A percentile compares a stretch with the other conserved stretches of the same genome.
Evolutionary conservation across 23 tunicate species (phyloP).

Genomic region (Halocynthia roretzi): DNA sequence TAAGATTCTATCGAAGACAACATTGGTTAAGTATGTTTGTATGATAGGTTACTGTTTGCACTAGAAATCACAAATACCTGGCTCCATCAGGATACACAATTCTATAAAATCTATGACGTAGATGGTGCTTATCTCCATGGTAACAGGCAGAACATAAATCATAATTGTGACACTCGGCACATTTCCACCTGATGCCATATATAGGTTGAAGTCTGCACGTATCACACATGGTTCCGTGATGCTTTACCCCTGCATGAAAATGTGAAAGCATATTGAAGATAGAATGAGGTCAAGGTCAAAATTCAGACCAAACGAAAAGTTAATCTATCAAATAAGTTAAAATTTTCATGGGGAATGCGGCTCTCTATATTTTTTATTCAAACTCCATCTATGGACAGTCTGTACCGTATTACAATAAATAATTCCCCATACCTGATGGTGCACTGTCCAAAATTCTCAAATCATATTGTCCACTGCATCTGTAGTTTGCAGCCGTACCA

Average conservation of each 20-base stretch:
- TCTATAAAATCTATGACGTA: slow-evolving; percentile 84
- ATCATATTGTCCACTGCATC: slow-evolving; percentile 95
- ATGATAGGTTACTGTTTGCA: not conserved
- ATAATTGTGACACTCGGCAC: slow-evolving; percentile 97
- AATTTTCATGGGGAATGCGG: not conserved
- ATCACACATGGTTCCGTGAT: slow-evolving; percentile 96
- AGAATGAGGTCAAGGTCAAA: too few species aligned
- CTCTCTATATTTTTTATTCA: not conserved
- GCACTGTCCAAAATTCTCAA: slow-evolving; percentile 91
- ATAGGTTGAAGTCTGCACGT: slow-evolving; percentile 97
- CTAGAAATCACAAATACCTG: slow-evolving; percentile 25
- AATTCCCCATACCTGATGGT: slow-evolving; percentile 59
- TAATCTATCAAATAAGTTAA: not conserved
- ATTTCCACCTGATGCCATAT: slow-evolving; percentile 98
- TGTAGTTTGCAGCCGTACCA: slow-evolving; percentile 98
- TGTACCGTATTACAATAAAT: not conserved
- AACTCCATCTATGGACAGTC: not conserved
- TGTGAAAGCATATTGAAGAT: too few species aligned
- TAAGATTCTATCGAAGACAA: slow-evolving; percentile 35
- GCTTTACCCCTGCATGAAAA: slow-evolving; percentile 69
- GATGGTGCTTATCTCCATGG: slow-evolving; percentile 97
- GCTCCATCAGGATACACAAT: slow-evolving; percentile 89
- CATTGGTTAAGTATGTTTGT: not conserved
- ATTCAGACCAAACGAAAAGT: not conserved
- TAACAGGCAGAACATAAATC: slow-evolving; percentile 98